Percentiles rank a stretch among this genome's conserved stretches.
Evolutionary conservation across 2,888 invertebrate species (phyloP).

Genomic region (Pinctada fucata): DNA sequence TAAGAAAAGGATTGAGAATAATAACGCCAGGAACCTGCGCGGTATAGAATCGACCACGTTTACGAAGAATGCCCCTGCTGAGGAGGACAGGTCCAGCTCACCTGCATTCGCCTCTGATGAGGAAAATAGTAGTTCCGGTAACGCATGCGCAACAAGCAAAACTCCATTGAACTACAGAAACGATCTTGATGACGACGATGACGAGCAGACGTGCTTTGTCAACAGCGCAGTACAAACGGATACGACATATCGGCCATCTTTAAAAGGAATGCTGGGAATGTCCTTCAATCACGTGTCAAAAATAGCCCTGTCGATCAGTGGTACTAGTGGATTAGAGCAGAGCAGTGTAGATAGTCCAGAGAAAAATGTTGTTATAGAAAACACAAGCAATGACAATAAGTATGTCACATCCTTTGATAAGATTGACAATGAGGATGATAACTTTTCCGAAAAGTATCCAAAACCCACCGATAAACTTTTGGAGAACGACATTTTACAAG

Average conservation of each 20-base stretch:
- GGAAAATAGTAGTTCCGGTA: slow-evolving; percentile 79
- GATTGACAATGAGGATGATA: slow-evolving; percentile 20
- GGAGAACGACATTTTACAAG: slow-evolving; percentile 62
- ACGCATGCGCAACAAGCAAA: slow-evolving; percentile 36
- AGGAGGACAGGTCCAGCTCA: slow-evolving; percentile 90
- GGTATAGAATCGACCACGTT: slow-evolving; percentile 61
- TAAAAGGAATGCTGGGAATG: slow-evolving; percentile 57
- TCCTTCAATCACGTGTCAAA: slow-evolving; percentile 57
- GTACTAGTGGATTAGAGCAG: slow-evolving; percentile 38
- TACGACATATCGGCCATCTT: slow-evolving; percentile 46
- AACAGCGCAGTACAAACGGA: slow-evolving; percentile 63
- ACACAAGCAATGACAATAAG: slow-evolving; percentile 21
- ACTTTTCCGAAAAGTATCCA: slow-evolving; percentile 33
- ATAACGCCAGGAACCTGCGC: slow-evolving; percentile 49
- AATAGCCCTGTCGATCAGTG: slow-evolving; percentile 56
- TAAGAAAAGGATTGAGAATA: slow-evolving; percentile 52
- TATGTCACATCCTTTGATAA: neutral
- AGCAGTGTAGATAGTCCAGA: slow-evolving; percentile 17
- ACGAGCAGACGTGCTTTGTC: slow-evolving; percentile 55
- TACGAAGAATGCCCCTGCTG: slow-evolving; percentile 73
- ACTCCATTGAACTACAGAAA: slow-evolving; percentile 29
- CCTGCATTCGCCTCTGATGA: slow-evolving; percentile 96
- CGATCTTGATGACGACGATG: slow-evolving; percentile 30
- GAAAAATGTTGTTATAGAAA: slow-evolving; percentile 19
- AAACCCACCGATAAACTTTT: slow-evolving; percentile 48